Evolutionary conservation across 2,113 vertebrate genomes (phyloP), one percentile per base, ranked within the genome.

Genomic region (Pelecanoides urinatrix): DNA sequence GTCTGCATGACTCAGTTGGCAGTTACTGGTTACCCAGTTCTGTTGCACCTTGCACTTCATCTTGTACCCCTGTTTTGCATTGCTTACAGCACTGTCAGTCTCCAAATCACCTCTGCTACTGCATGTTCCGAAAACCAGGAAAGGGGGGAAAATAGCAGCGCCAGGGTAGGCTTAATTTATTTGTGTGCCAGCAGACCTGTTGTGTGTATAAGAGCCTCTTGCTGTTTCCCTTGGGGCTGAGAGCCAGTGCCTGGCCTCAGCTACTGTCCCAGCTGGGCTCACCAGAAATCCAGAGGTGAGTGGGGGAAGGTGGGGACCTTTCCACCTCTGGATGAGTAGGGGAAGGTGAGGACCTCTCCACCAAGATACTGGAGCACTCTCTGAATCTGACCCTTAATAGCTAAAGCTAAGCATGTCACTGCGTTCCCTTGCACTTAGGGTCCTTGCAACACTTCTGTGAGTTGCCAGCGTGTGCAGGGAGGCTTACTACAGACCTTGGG

Each of bases 401-500:
- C 14, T 66, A 29, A 81, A 66, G 13, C 36, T 36, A 29, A 47
- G n/a, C 11, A 17, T 19, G n/a, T 5, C 23, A 8, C 44, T 30
- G 10, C 0, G 0, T 49, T 65, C 16, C 42, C 18, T 47, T 61
- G 18, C 29, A 34, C 55, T 61, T 55, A 49, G n/a, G 4, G 19
- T 66, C 27, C 14, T 11, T 49, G 45, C 45, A 72, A 44, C 11
- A 9, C 16, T 81, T 72, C 40, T 38, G 13, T 16, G 40, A 53
- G 16, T 21, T 44, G 22, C 58, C 58, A n/a, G 26, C 0, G 0
- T 10, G 4, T 4, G 20, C 32, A 22, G 19, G 30, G 45, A 77
- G 19, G 8, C 20, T 79, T 74, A 18, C 22, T 16, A 20, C 44
- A 65, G 70, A 42, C 44, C 34, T 53, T 0, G 0, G 56, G 25